phyloP scores from a whole-genome alignment of 1,140 invertebrate genomes.

The Formica exsecta region DNA sequence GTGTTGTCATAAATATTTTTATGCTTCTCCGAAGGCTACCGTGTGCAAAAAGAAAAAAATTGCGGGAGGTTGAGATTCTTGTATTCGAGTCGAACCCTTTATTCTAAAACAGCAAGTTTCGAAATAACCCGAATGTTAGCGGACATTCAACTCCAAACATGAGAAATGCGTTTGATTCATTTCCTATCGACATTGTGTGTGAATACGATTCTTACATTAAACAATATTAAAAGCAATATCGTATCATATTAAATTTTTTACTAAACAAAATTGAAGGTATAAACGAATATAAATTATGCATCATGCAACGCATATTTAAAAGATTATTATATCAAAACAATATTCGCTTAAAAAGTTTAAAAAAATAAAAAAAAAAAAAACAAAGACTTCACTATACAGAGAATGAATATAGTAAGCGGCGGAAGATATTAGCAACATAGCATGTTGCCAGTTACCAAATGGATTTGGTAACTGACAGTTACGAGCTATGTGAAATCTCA shows the following conservation, averaged over 20 bases:
- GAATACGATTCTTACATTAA: neutral
- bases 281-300: neutral
- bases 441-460: slow-evolving; percentile 1
- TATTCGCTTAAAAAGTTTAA: neutral
- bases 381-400: neutral
- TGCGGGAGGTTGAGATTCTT: neutral
- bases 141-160: neutral
- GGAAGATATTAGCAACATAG: slow-evolving; percentile 29
- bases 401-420: neutral
- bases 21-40: slow-evolving; percentile 4
- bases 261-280: neutral
- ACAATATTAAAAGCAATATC: neutral
- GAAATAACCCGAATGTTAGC: neutral
- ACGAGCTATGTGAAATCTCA: slow-evolving; percentile 42
- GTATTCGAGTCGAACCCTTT: neutral
- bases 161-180: neutral
- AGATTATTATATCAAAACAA: neutral
- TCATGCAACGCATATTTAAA: neutral
- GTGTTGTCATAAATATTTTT: slow-evolving; percentile 38
- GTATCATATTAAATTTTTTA: neutral
- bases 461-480: slow-evolving; percentile 19
- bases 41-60: neutral
- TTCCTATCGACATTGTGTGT: neutral
- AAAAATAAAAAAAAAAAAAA: neutral
- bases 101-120: neutral